These are phyloP conservation scores for Deilephila porcellus DNA, from an alignment of 2,888 invertebrate species.

Conservation along the genomic window DNA sequence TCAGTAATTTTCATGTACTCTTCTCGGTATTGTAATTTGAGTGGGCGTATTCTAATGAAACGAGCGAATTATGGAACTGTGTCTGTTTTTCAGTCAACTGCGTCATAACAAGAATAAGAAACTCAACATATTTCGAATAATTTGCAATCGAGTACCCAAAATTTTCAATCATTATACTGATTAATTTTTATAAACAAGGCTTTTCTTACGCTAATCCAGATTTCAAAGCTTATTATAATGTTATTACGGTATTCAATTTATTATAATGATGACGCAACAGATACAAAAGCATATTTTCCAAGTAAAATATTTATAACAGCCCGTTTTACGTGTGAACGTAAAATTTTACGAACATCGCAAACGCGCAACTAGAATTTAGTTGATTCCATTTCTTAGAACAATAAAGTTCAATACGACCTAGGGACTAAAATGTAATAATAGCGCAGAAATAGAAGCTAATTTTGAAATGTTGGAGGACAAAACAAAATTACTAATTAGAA, in stretches of 20 bases:
- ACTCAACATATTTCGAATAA: background rate
- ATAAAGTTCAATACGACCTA: background rate
- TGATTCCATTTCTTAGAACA: constrained; percentile 7
- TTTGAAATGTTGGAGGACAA: too few relatives aligned
- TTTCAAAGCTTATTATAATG: background rate
- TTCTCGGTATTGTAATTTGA: background rate
- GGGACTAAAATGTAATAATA: background rate
- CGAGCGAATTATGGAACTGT: background rate
- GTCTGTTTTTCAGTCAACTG: background rate
- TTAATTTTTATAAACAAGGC: too few relatives aligned
- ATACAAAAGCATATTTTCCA: background rate
- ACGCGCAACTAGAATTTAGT: constrained; percentile 14
- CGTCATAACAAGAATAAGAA: background rate
- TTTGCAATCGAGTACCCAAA: background rate
- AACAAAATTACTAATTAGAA: too few relatives aligned
- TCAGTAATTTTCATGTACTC: background rate
- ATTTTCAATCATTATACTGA: too few relatives aligned
- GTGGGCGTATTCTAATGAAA: background rate
- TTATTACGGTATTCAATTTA: too few relatives aligned
- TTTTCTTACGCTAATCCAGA: background rate
- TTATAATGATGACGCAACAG: background rate
- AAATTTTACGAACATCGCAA: constrained; percentile 17
- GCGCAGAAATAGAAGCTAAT: background rate
- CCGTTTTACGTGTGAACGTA: constrained; percentile 21
- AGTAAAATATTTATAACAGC: constrained; percentile 6